These are phyloP conservation scores for Leucosticte australis DNA, from an alignment of 2,113 vertebrate species.

Conservation along the genomic window DNA sequence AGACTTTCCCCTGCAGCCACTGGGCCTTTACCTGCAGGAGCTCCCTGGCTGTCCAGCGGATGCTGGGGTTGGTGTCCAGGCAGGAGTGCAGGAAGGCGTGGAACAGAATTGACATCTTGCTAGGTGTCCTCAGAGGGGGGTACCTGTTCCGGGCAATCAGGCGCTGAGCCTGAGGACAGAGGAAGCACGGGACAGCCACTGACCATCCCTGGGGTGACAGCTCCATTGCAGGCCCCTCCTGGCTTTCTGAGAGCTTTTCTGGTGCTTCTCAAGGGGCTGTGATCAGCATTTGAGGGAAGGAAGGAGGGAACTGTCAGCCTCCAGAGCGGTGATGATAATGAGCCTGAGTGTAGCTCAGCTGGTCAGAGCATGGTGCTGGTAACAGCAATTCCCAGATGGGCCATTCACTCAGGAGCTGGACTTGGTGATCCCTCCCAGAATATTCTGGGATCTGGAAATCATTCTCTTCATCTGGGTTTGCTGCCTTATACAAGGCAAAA, in stretches of 20 bases:
- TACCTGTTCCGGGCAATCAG: conserved; percentile 80
- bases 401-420: neutral
- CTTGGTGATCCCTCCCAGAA: neutral
- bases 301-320: neutral
- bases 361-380: neutral
- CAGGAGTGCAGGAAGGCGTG: conserved; percentile 95
- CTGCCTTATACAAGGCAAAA: neutral
- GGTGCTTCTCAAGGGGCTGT: neutral
- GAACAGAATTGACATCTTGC: conserved; percentile 84
- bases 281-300: neutral
- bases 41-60: conserved; percentile 86
- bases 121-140: neutral
- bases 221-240: neutral
- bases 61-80: conserved; percentile 63
- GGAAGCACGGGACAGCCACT: neutral
- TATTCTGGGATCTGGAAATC: neutral
- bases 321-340: neutral
- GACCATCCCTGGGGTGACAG: neutral
- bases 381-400: neutral
- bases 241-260: neutral
- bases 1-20: neutral
- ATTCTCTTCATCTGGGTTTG: neutral
- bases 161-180: conserved; percentile 83
- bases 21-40: conserved; percentile 85
- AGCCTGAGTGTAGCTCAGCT: neutral